Percentiles rank a stretch among this genome's conserved stretches.
Evolutionary conservation across 2,797 vertebrate genomes (phyloP).

Genomic region (Lepus townsendii): DNA sequence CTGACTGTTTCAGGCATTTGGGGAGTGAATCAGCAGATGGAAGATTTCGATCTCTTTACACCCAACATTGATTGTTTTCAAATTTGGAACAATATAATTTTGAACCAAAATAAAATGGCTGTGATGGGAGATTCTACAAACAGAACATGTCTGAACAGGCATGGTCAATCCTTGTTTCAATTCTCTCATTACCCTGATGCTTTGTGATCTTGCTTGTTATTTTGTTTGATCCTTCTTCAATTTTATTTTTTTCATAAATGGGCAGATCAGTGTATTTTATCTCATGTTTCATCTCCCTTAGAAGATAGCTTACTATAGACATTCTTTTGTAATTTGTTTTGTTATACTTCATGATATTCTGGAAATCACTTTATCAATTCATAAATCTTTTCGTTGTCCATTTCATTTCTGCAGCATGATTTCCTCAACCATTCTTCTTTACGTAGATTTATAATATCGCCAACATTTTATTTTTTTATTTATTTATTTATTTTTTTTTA

Average conservation of each 20-base stretch:
- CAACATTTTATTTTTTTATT: not conserved
- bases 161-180: not conserved
- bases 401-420: not conserved
- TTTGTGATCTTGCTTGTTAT: not conserved
- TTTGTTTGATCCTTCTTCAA: not conserved
- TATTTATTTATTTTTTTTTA: too few relatives aligned
- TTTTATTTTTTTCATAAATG: not conserved
- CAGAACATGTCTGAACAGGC: not conserved
- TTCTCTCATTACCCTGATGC: not conserved
- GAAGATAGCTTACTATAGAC: not conserved
- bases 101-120: not conserved
- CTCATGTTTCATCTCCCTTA: not conserved
- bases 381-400: not conserved
- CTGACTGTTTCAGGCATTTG: too few relatives aligned
- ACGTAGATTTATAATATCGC: not conserved
- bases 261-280: constrained; percentile 27
- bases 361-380: constrained; percentile 21
- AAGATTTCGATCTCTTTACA: not conserved
- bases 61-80: not conserved
- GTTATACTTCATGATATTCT: not conserved
- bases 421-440: constrained; percentile 6
- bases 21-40: too few relatives aligned
- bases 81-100: not conserved
- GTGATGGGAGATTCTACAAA: not conserved
- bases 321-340: not conserved